Base-by-base conservation (phyloP, 1,140 invertebrate species). In the Trichonephila clavipes region DNA sequence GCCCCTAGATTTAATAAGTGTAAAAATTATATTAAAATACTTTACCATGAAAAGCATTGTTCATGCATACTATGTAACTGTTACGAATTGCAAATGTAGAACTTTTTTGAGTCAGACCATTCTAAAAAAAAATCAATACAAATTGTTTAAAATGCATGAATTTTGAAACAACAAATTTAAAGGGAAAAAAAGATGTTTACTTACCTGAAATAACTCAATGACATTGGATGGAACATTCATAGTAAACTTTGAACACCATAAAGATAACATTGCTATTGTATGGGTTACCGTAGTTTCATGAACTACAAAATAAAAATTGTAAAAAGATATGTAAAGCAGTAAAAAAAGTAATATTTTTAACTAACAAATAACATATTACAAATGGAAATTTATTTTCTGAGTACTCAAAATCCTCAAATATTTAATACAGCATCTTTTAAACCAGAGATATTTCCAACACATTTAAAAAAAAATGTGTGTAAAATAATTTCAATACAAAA, bases 241-340 rank as follows among this genome's bases (percentile, higher is more conserved):
- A 2, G 95, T 96, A 94, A 98, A 97, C 95, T 97, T 97, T 8
- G 95, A 95, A 85, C 97, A 97, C 98, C 98, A 99, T 14, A 97
- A 95, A 16, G 97, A 96, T 95, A 99, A 97, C 97, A 97, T 97
- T 94, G 98, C 97, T 12, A 99, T 96, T 7, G 97, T 97, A 95
- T 97, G 97, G 94, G 98, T 97, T 44, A 99, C 95, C 3, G 98
- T 98, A 95, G 98, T 98, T 96, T 99, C 99, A 96, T 99, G 98
- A 86, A 98, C 98, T 97, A 95, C 40, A 96, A 95, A 91, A 83
- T 93, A 92, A 95, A 93, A 91, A 93, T 51, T 51, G 1, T 8
- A 51, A 51, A 1, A 0, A 51, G 7, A 8, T 51, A 51, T 51
- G 51, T 40, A 40, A 40, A 40, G 34, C 4, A 51, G 5, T 10